These are phyloP conservation scores for Fregata magnificens DNA, from an alignment of 2,113 vertebrate species.

Conservation along the genomic window DNA sequence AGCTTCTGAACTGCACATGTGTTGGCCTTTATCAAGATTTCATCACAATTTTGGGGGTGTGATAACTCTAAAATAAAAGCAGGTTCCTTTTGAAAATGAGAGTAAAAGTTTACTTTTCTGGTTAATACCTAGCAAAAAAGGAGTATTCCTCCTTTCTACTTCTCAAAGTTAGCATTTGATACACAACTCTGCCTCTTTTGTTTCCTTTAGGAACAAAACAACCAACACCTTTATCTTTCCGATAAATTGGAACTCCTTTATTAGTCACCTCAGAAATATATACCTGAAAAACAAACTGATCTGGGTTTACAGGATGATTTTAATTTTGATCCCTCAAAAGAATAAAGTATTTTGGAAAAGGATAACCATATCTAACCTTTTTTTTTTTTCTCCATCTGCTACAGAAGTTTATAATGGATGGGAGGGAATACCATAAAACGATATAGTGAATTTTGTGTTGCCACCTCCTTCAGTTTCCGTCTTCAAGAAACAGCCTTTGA, in stretches of 20 bases:
- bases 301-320: neutral
- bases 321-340: neutral
- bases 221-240: neutral
- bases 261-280: neutral
- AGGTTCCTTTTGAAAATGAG: neutral
- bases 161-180: neutral
- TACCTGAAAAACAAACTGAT: neutral
- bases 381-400: neutral
- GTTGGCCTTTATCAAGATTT: neutral
- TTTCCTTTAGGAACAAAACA: neutral
- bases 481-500: neutral
- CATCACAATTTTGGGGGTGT: neutral
- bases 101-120: neutral
- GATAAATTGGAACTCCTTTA: neutral
- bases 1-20: neutral
- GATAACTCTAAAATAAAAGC: neutral
- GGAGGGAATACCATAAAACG: neutral
- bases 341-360: neutral
- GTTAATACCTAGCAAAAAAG: neutral
- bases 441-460: neutral
- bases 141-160: neutral
- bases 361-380: neutral
- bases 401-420: neutral
- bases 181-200: neutral
- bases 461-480: neutral